A percentile compares a stretch with the other conserved stretches of the same genome.
Evolutionary conservation across 2,888 invertebrate genomes (phyloP).

Genomic region (Tenthredo scrophulariae): DNA sequence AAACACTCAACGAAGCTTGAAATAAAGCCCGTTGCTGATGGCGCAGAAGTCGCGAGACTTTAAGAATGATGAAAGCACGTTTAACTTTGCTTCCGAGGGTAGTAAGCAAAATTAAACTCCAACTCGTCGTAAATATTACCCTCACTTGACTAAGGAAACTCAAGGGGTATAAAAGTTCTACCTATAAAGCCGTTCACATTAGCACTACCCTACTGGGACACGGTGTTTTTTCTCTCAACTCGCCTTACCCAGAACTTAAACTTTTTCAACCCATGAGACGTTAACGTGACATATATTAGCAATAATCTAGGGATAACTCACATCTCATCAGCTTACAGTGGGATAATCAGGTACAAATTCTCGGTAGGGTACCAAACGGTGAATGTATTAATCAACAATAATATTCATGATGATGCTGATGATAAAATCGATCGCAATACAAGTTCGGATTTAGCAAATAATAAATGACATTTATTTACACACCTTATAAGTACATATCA

Average conservation of each 20-base stretch:
- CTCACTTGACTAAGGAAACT: constrained; percentile 9
- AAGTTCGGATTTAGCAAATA: neutral
- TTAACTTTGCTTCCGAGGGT: neutral
- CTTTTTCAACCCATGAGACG: neutral
- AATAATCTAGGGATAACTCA: constrained; percentile 2
- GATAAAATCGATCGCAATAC: neutral
- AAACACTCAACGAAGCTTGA: neutral
- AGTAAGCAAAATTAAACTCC: constrained; percentile 24
- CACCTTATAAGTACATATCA: constrained; percentile 5
- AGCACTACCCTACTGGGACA: constrained; percentile 14
- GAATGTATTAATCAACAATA: neutral
- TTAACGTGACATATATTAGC: neutral
- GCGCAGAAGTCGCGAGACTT: neutral
- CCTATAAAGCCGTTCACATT: neutral
- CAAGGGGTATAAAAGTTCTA: neutral
- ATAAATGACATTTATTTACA: neutral
- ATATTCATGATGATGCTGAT: neutral
- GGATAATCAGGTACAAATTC: neutral
- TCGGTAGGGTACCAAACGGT: neutral
- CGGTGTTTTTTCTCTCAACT: neutral
- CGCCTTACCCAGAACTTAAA: neutral
- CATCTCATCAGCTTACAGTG: neutral
- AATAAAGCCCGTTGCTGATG: constrained; percentile 17
- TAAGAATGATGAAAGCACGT: constrained; percentile 24
- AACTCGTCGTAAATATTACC: constrained; percentile 27